A percentile compares a stretch with the other conserved stretches of the same genome.
Evolutionary conservation across 2,797 vertebrate species (phyloP).

Genomic region (Phoxinus dragarum): DNA sequence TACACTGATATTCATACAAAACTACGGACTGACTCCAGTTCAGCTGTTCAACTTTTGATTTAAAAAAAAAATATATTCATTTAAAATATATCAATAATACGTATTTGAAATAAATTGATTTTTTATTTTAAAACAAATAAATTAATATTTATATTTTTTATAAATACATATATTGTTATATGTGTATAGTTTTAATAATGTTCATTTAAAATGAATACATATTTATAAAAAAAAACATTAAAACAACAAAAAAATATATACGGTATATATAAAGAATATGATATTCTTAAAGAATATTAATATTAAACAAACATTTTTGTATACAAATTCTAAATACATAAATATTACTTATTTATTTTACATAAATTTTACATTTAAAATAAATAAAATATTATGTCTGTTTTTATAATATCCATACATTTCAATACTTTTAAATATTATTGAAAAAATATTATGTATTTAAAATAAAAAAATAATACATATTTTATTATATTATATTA

Average conservation of each 20-base stretch:
- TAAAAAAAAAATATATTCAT: not conserved
- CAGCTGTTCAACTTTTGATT: not conserved
- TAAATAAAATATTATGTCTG: too few relatives aligned
- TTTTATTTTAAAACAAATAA: not conserved
- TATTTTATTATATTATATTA: not conserved
- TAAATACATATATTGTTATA: not conserved
- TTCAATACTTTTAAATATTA: not conserved
- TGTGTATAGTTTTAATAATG: not conserved
- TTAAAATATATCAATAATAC: not conserved
- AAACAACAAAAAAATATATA: too few relatives aligned
- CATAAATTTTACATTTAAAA: not conserved
- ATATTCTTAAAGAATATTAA: not conserved
- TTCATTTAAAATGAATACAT: not conserved
- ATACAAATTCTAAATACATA: too few relatives aligned
- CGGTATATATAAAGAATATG: too few relatives aligned
- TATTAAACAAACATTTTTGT: too few relatives aligned
- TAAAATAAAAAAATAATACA: not conserved
- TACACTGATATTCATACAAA: not conserved
- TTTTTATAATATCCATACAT: not conserved
- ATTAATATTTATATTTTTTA: not conserved
- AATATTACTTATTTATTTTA: not conserved
- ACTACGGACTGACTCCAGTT: not conserved
- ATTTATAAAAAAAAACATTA: not conserved
- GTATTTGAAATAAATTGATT: not conserved
- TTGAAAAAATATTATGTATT: not conserved